A percentile compares a stretch with the other conserved stretches of the same genome.
These are phyloP conservation scores for Glaucopsyche alexis DNA, from an alignment of 2,888 invertebrate species.

Conservation along the genomic window DNA sequence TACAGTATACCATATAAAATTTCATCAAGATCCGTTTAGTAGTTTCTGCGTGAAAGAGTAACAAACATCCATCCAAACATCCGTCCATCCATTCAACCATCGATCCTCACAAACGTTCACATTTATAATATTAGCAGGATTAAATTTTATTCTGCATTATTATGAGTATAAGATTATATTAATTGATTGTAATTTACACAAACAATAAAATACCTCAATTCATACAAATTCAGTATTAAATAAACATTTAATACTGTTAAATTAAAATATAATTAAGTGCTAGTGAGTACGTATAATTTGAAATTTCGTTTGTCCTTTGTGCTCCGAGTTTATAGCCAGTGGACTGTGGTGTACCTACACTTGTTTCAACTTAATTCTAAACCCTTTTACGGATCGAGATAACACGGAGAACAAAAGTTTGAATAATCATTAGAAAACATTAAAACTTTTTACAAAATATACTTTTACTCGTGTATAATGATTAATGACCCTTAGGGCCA, in stretches of 20 bases:
- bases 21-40: too few species aligned
- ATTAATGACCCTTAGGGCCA: not conserved
- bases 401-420: not conserved
- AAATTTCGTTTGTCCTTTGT: not conserved
- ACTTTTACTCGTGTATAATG: not conserved
- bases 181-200: too few species aligned
- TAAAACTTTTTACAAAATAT: not conserved
- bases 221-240: not conserved
- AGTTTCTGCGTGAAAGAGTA: too few species aligned
- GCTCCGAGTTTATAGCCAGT: not conserved
- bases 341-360: not conserved
- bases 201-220: too few species aligned
- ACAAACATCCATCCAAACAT: too few species aligned
- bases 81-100: too few species aligned
- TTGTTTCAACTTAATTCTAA: not conserved
- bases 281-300: not conserved
- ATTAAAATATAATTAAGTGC: not conserved
- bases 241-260: not conserved
- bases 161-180: too few species aligned
- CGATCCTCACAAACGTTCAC: too few species aligned
- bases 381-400: slow-evolving; percentile 1
- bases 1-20: too few species aligned
- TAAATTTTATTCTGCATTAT: too few species aligned
- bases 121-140: too few species aligned
- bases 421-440: not conserved